Conservation (phyloP, 2,888 invertebrate species). For the Oscheius sp. region DNA sequence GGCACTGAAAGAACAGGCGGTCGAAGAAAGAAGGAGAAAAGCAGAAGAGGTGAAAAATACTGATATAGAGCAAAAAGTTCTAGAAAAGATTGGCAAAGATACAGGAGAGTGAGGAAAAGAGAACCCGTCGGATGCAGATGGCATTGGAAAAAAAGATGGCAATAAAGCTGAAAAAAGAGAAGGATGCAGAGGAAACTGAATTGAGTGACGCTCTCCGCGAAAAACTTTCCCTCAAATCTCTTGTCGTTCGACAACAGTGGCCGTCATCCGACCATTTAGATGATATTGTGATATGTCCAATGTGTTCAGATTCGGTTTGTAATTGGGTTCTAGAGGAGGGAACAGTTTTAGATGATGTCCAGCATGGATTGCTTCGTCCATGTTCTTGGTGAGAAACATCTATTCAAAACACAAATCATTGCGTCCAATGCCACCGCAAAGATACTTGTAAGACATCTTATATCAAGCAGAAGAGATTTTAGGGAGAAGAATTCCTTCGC, state of each 20-base stretch:
- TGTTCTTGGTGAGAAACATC: constrained; percentile 10
- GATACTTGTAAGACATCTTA: not conserved
- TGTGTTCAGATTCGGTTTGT: not conserved
- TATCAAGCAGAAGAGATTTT: not conserved
- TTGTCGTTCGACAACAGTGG: not conserved
- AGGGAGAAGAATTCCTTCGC: not conserved
- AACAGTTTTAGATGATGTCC: constrained; percentile 2
- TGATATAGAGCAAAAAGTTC: not conserved
- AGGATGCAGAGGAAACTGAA: constrained; percentile 5
- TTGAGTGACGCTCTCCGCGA: not conserved
- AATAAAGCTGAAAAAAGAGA: constrained; percentile 12
- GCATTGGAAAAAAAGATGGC: constrained; percentile 8
- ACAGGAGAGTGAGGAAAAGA: constrained; percentile 78
- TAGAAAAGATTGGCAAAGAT: constrained; percentile 78
- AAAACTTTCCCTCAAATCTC: not conserved
- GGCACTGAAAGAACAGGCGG: constrained; percentile 93
- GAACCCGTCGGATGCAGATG: constrained; percentile 2
- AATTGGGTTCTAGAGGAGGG: not conserved
- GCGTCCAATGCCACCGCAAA: not conserved
- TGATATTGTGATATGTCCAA: not conserved
- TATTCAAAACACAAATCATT: constrained; percentile 1
- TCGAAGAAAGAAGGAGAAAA: constrained; percentile 85
- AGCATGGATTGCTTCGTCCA: constrained; percentile 24
- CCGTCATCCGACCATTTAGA: not conserved
- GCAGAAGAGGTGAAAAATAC: constrained; percentile 79